Conservation (phyloP, 2,113 vertebrate genomes). For the Serinus canaria region DNA sequence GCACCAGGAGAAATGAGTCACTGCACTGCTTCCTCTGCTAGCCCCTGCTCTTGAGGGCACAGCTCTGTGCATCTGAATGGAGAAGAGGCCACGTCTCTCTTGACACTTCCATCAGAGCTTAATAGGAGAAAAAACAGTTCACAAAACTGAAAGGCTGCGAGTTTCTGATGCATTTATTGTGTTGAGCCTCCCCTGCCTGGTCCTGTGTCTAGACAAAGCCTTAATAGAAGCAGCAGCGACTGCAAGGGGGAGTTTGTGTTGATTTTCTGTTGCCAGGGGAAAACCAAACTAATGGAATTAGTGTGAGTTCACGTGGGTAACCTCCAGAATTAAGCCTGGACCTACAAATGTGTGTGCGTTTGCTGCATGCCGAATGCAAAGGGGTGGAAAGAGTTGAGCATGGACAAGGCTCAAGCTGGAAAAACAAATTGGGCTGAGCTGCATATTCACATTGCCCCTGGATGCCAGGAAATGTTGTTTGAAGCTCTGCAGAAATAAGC, state of each 20-base stretch:
- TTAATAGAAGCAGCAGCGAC: neutral
- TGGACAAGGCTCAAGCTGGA: neutral
- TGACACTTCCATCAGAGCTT: neutral
- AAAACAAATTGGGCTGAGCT: neutral
- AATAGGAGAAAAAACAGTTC: neutral
- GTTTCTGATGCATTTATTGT: neutral
- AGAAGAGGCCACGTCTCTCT: neutral
- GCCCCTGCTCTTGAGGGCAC: neutral
- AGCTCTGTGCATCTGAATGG: neutral
- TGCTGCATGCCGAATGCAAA: neutral
- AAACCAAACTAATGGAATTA: neutral
- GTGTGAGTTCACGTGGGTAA: neutral
- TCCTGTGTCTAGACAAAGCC: neutral
- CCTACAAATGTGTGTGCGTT: neutral
- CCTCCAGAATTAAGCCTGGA: neutral
- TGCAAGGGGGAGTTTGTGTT: neutral
- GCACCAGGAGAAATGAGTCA: neutral
- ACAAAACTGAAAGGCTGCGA: neutral
- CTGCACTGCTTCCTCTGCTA: neutral
- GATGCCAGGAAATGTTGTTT: neutral
- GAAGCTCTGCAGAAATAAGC: slow-evolving; percentile 5
- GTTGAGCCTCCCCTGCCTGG: neutral
- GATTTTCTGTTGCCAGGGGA: neutral
- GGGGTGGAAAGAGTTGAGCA: neutral
- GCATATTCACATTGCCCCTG: neutral